Evolutionary conservation across 1,140 invertebrate species (phyloP), one percentile per base, ranked within the genome.

Genomic region (Melipona quadrifasciata): DNA sequence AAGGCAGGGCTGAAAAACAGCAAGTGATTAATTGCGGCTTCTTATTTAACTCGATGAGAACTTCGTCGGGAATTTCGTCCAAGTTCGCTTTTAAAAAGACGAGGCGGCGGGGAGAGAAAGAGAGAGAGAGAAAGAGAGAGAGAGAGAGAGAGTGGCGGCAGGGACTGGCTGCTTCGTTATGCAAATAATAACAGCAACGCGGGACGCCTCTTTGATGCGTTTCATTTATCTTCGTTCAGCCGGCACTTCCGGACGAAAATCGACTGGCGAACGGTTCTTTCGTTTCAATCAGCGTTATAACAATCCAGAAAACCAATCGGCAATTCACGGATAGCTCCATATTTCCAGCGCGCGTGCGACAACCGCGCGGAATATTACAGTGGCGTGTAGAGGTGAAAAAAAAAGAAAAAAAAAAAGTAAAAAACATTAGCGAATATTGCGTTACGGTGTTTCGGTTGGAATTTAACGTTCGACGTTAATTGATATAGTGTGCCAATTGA

Each of bases 21-120:
- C 89, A 89, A 90, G 87, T 90, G 88, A 89, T 90, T 90, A 90
- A 90, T 90, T 89, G 85, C 89, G 88, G 87, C 79, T 87, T 86
- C 78, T 82, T 89, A 84, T 87, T 89, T 87, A 86, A 87, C 84
- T 89, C 85, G 47, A 58, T 80, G 78, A 67, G 87, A 87, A 89
- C 65, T 87, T 87, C 65, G 58, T 72, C 70, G 81, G 77, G 86
- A 87, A 89, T 89, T 90, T 89, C 79, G 31, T 71, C 75, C 10
- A 81, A 83, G 85, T 27, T 31, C 53, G 68, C 74, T 21, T 47
- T 73, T 53, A 55, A 67, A 73, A 81, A 27, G 74, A 61, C 31
- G 76, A 24, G 0, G 34, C 24, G 21, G 16, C 8, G 0, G 21
- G 65, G 27, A 16, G 27, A 24, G 24, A 55, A 51, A 27, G 72